A percentile compares a stretch with the other conserved stretches of the same genome.
Evolutionary conservation across 2,888 invertebrate genomes (phyloP).

Genomic region (Sarcophaga caerulescens): DNA sequence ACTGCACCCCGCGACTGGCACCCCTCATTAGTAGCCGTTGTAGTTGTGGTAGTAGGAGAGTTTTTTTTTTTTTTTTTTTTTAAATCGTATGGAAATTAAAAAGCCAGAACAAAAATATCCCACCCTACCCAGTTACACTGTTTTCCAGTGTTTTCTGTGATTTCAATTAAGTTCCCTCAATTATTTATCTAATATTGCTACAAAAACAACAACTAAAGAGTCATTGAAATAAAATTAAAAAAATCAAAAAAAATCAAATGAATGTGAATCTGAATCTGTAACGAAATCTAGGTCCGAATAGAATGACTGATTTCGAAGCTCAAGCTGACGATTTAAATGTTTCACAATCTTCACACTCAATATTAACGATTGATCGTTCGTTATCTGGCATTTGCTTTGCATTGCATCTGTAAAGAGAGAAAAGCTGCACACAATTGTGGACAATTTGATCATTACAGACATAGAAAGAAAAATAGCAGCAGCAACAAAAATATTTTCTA

Average conservation of each 20-base stretch:
- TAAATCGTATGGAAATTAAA: too few species aligned
- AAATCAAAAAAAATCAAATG: too few species aligned
- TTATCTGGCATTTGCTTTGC: slow-evolving; percentile 3
- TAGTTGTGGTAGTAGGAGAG: slow-evolving; percentile 10
- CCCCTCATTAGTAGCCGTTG: neutral
- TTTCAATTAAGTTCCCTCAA: neutral
- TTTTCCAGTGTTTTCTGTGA: neutral
- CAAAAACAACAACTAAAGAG: neutral
- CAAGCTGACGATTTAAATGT: slow-evolving; percentile 4
- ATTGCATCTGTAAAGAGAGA: neutral
- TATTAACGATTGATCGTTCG: slow-evolving; percentile 26
- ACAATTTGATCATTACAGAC: neutral
- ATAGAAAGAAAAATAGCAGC: neutral
- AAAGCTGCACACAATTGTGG: neutral
- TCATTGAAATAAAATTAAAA: too few species aligned
- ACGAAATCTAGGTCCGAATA: neutral
- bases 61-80: too few species aligned
- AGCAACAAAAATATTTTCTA: neutral
- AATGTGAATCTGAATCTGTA: too few species aligned
- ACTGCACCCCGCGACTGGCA: slow-evolving; percentile 24
- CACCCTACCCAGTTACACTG: slow-evolving; percentile 37
- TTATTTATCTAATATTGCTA: too few species aligned
- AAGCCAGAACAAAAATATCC: slow-evolving; percentile 22
- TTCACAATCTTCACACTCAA: slow-evolving; percentile 40
- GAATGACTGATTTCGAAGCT: neutral